Base-by-base conservation (phyloP, 2,888 invertebrate genomes). In the Sminthurides aquaticus region DNA sequence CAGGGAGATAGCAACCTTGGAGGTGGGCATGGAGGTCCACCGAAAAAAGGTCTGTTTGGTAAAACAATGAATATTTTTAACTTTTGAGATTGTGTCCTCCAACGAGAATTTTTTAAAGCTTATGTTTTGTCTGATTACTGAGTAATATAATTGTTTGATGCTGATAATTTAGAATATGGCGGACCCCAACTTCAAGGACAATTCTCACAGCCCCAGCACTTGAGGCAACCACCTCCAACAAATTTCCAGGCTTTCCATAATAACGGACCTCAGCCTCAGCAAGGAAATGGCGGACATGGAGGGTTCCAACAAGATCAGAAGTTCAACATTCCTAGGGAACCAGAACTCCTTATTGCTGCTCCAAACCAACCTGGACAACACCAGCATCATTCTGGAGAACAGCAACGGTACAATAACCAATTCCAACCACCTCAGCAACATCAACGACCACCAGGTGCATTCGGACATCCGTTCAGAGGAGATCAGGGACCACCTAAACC, bases 111-210 rank as follows among this genome's bases (percentile, higher is more conserved):
- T 43, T 18, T n/a, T n/a, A n/a, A n/a, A n/a, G n/a, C n/a, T n/a
- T n/a, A n/a, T n/a, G n/a, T n/a, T n/a, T n/a, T n/a, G n/a, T n/a
- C n/a, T n/a, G n/a, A n/a, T n/a, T n/a, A n/a, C n/a, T n/a, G n/a
- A n/a, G n/a, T n/a, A n/a, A n/a, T n/a, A n/a, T n/a, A n/a, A n/a
- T n/a, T n/a, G n/a, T n/a, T n/a, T n/a, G n/a, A n/a, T n/a, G n/a
- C n/a, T n/a, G n/a, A n/a, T n/a, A n/a, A n/a, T 34, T 15, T 15
- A 34, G 43, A 34, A 11, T 49, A 63, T 27, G 20, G 28, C 57
- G 63, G 57, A 58, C 57, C 69, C 27, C 68, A 71, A 52, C 34
- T 60, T 18, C 72, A 63, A 60, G 67, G 63, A 43, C 65, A 65
- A 18, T 62, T 57, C 49, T 62, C 62, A 26, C 65, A 64, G 24